phyloP scores from a whole-genome alignment of 2,888 invertebrate species.

The Heliconius sara region DNA sequence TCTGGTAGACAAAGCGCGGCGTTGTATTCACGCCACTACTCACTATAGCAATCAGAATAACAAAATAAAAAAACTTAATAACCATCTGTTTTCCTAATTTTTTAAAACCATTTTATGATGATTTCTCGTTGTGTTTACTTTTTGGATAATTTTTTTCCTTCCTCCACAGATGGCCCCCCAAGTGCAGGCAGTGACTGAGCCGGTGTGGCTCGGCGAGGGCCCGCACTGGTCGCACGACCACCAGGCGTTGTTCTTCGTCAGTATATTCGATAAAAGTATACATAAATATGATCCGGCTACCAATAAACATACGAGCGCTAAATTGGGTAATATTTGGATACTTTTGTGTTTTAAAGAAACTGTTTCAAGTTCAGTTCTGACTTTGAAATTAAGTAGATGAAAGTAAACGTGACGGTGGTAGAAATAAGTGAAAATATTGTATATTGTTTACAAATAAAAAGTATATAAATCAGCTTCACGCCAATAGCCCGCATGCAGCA shows the following conservation, averaged over 20 bases:
- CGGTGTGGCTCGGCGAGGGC: constrained; percentile 86
- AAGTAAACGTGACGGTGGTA: too few species aligned
- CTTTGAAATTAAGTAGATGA: too few species aligned
- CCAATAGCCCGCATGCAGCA: too few species aligned
- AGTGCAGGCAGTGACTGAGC: constrained; percentile 75
- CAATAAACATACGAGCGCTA: constrained; percentile 76
- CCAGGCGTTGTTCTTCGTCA: constrained; percentile 87
- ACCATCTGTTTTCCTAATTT: not conserved
- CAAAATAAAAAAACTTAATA: too few species aligned
- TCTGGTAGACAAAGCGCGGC: too few species aligned
- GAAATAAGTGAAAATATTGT: too few species aligned
- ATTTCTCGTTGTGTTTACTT: not conserved
- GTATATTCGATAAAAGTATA: constrained; percentile 83
- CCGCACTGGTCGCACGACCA: constrained; percentile 87
- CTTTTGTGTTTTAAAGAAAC: too few species aligned
- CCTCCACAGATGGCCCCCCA: constrained; percentile 67
- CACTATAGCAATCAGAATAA: too few species aligned
- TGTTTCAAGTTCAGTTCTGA: too few species aligned
- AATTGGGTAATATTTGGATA: constrained; percentile 69
- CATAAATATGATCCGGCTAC: constrained; percentile 80
- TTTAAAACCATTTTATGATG: not conserved
- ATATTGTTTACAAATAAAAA: too few species aligned
- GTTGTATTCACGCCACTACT: too few species aligned
- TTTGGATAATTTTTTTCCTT: not conserved
- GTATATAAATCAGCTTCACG: too few species aligned